A percentile compares a stretch with the other conserved stretches of the same genome.
Evolutionary conservation across 2,888 invertebrate genomes (phyloP).

Genomic region (Drosophila acutilabella): DNA sequence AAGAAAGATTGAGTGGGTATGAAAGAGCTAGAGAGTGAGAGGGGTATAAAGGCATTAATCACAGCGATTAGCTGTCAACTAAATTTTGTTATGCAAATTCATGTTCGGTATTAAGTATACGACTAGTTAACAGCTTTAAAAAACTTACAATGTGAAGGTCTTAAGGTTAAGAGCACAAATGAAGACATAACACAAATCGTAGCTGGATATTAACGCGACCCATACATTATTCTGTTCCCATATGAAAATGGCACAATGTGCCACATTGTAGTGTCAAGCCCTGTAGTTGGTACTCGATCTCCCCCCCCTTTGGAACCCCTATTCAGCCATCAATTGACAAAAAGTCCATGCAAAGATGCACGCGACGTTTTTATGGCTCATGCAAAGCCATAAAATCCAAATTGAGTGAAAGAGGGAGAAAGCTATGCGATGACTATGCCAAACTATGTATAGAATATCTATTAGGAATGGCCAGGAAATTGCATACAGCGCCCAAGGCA

Average conservation of each 20-base stretch:
- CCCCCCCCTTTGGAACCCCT: background rate
- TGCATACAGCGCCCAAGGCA: slow-evolving; percentile 30
- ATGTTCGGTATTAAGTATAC: slow-evolving; percentile 33
- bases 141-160: slow-evolving; percentile 29
- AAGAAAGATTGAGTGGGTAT: background rate
- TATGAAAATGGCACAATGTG: slow-evolving; percentile 50
- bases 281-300: slow-evolving; percentile 1
- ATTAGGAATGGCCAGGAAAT: slow-evolving; percentile 45
- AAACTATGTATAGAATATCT: slow-evolving; percentile 61
- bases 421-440: slow-evolving; percentile 53
- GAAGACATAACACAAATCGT: slow-evolving; percentile 25
- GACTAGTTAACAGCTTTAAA: slow-evolving; percentile 40
- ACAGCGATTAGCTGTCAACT: slow-evolving; percentile 54
- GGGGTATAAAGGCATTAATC: slow-evolving; percentile 49
- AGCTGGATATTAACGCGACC: slow-evolving; percentile 1
- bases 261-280: slow-evolving; percentile 41
- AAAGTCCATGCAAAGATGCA: slow-evolving; percentile 53
- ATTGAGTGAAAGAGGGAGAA: slow-evolving; percentile 25
- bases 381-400: slow-evolving; percentile 56
- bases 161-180: slow-evolving; percentile 26
- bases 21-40: background rate
- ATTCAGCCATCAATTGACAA: slow-evolving; percentile 7
- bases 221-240: slow-evolving; percentile 5
- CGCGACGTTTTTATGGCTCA: slow-evolving; percentile 63
- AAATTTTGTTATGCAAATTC: slow-evolving; percentile 54